Conservation (phyloP, 2,888 invertebrate genomes). For the Mesoligia furuncula region DNA sequence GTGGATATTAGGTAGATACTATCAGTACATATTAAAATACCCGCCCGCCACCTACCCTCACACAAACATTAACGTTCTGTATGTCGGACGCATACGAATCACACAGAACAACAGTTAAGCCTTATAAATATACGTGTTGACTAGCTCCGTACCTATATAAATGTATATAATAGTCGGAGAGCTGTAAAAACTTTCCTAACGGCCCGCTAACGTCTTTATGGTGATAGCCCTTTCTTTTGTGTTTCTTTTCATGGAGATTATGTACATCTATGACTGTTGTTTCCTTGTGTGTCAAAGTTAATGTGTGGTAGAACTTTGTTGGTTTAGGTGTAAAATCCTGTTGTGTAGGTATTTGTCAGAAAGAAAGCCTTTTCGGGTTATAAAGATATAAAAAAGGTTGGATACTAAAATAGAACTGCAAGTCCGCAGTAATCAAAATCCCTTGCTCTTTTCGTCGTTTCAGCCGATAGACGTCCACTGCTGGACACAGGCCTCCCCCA, state of each 20-base stretch:
- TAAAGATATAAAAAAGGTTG: background rate
- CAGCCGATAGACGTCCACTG: too few relatives aligned
- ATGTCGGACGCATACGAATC: conserved; percentile 78
- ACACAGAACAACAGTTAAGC: conserved; percentile 75
- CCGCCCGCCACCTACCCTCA: conserved; percentile 45
- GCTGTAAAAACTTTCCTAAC: conserved; percentile 60
- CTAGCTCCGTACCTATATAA: conserved; percentile 53
- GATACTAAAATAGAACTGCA: too few relatives aligned
- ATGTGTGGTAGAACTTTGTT: background rate
- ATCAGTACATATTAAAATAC: background rate
- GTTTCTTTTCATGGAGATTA: conserved; percentile 40
- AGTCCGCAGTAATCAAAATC: too few relatives aligned
- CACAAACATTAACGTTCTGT: conserved; percentile 74
- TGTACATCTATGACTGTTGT: conserved; percentile 29
- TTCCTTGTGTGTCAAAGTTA: conserved; percentile 10
- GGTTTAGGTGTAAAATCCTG: background rate
- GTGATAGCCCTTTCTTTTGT: conserved; percentile 40
- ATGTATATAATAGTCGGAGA: conserved; percentile 38
- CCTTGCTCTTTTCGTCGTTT: too few relatives aligned
- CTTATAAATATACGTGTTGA: conserved; percentile 70
- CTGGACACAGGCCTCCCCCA: too few relatives aligned
- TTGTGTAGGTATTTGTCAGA: background rate
- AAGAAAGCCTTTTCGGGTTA: background rate
- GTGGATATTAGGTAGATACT: too few relatives aligned
- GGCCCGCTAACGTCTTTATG: conserved; percentile 57